Evolutionary conservation across 2,113 vertebrate species (phyloP), one percentile per base, ranked within the genome.

Genomic region (Austrofundulus limnaeus): DNA sequence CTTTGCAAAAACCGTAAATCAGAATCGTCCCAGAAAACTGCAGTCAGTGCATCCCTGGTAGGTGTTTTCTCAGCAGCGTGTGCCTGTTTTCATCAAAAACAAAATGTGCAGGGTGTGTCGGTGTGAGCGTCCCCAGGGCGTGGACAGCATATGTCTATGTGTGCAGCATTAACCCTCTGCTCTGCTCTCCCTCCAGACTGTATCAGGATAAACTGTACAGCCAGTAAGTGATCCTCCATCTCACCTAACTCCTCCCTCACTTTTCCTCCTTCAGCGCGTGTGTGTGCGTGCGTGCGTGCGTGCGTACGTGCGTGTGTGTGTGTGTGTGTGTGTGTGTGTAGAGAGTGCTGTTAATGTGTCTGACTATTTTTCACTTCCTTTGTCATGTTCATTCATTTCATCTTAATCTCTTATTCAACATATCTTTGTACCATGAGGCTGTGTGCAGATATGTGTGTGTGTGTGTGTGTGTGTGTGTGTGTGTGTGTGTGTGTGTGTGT

Each of bases 191-290:
- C 98, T 98, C 96, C 98, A 99, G 97, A 99, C 96, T 99, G 97
- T 99, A 97, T 98, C 96, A 98, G 97, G 97, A 99, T 97, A 95
- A 99, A 99, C 96, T 99, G 97, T 99, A 99, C 98, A 92, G 94
- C 97, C 96, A 98, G 97, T 98, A 99, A 99, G 97, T 99, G 93
- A 94, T 93, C 93, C 94, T 95, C 81, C 87, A 86, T 92, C 92
- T 93, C 94, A 92, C 88, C 94, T 94, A 91, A 87, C 92, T 88
- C 88, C 89, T 60, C 66, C 61, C 62, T 23, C 21, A 58, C 73
- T 63, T 66, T 46, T 66, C 92, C 78, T 78, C 79, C 88, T 85
- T 61, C 31, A 34, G 31, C 21, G 87, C 61, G 48, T 43, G 60
- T 61, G 61, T 65, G 78, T n/a, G 59, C 23, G 49, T 43, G 61